These are phyloP conservation scores for Entomobrya multifasciata DNA, from an alignment of 2,888 invertebrate genomes.

Conservation along the genomic window DNA sequence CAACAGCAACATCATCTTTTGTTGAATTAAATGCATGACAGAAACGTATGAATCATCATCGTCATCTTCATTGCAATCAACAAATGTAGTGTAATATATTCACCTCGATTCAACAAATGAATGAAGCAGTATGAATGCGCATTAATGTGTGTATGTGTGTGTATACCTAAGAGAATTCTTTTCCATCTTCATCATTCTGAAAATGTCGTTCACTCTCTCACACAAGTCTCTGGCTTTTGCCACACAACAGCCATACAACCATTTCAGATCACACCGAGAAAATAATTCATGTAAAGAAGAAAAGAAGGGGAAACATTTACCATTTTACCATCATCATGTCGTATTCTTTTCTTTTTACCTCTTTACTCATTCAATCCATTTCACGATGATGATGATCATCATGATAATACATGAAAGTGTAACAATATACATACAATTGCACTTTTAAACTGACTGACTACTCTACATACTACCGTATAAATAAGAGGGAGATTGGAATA, in stretches of 20 bases:
- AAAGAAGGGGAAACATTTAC: constrained; percentile 17
- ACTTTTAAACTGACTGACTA: too few relatives aligned
- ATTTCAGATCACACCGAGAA: constrained; percentile 42
- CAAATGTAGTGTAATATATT: too few relatives aligned
- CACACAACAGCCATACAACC: too few relatives aligned
- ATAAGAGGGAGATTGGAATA: constrained; percentile 62
- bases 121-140: too few relatives aligned
- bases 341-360: constrained; percentile 33
- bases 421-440: constrained; percentile 51
- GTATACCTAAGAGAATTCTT: constrained; percentile 61
- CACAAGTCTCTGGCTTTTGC: background rate
- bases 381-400: constrained; percentile 24
- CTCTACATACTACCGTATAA: constrained; percentile 24
- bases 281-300: constrained; percentile 57
- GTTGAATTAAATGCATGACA: too few relatives aligned
- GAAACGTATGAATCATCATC: constrained; percentile 48
- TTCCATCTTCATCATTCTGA: constrained; percentile 44
- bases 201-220: constrained; percentile 34
- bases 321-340: too few relatives aligned
- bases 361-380: constrained; percentile 46
- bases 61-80: too few relatives aligned
- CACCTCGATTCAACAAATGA: constrained; percentile 8
- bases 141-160: too few relatives aligned
- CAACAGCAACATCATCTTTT: background rate
- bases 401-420: constrained; percentile 29